Base-by-base conservation (phyloP, 2,888 invertebrate genomes). In the Caenorhabditis panamensis region DNA sequence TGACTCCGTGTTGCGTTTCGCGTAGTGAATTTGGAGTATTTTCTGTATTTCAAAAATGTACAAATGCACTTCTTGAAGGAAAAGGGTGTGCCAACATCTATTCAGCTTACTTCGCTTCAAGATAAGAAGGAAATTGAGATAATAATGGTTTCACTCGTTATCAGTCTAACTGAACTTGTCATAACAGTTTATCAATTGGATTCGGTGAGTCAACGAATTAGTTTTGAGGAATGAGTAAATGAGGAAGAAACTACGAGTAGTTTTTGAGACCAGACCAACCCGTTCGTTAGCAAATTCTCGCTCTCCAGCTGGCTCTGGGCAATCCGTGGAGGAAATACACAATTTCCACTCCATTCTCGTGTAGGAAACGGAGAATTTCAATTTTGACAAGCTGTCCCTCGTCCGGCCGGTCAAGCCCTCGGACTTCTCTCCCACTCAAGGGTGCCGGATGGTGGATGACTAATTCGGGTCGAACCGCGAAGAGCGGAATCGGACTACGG, bases 361-460 rank as follows among this genome's bases (percentile, higher is more conserved):
- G 47, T 47, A 41, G 26, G 11, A n/a, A 61, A 44, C 20, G 16
- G 26, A 3, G n/a, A 13, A 61, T 47, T 47, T 61, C 47, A n/a
- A 44, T 61, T 16, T 28, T 47, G 9, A 61, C 47, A 44, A 44
- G 26, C 44, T 22, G 47, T 47, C 47, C 18, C 51, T 37, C 18
- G 51, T 13, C 69, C 71, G 36, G 62, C 71, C 63, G 63, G 62
- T 44, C 62, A 53, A n/a, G 54, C 41, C 13, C 13, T 41, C 13
- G 41, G 54, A 44, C 16, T 44, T 16, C 18, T 26, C 36, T 59
- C 68, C 41, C 49, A 31, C 31, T n/a, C 56, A 56, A 26, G 59
- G 44, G 66, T 41, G 58, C 36, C 63, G 44, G 68, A 68, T 31
- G 49, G 28, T 47, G 44, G 36, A 51, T 76, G 76, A 76, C 76